Base-by-base conservation (phyloP, 2,888 invertebrate species). In the Patella pellucida region DNA sequence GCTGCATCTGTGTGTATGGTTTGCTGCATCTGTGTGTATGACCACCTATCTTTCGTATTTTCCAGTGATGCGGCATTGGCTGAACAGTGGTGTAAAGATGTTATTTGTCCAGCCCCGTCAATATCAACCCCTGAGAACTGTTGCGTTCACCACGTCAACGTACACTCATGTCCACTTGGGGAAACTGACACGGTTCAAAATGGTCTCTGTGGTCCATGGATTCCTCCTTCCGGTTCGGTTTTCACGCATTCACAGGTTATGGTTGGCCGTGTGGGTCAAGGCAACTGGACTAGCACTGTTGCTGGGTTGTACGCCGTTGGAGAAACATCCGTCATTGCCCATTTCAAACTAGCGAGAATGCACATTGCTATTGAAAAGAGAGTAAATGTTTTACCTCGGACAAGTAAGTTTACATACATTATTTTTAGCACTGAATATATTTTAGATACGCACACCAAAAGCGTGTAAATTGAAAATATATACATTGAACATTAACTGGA, bases 181-280 rank as follows among this genome's bases (percentile, higher is more conserved):
- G 75, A 77, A 23, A 75, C 73, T 0, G 77, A 79, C 15, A 51
- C 78, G 0, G 74, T 78, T 14, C 41, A 69, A 41, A 80, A 79
- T 68, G 84, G 85, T 12, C 76, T 86, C 15, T 89, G 89, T 79
- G 87, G 87, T 9, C 89, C 89, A 4, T 89, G 89, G 89, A 86
- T 89, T 54, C 82, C 82, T 3, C 78, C 86, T 12, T 73, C 67
- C 56, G 88, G 87, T 11, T 76, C 81, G 11, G 83, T 84, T 70
- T 86, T 84, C 79, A 89, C 88, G 19, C 88, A 88, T 73, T 88
- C 87, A 0, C 76, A 67, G 14, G 82, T 84, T 19, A 73, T 81
- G 69, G 85, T 85, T 27, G 89, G 89, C 0, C 75, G 80, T 9
- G 75, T 84, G 0, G 50, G 54, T 31, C 76, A 76, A 4, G 85